phyloP scores from a whole-genome alignment of 2,797 vertebrate genomes.

The Oreochromis grahami region DNA sequence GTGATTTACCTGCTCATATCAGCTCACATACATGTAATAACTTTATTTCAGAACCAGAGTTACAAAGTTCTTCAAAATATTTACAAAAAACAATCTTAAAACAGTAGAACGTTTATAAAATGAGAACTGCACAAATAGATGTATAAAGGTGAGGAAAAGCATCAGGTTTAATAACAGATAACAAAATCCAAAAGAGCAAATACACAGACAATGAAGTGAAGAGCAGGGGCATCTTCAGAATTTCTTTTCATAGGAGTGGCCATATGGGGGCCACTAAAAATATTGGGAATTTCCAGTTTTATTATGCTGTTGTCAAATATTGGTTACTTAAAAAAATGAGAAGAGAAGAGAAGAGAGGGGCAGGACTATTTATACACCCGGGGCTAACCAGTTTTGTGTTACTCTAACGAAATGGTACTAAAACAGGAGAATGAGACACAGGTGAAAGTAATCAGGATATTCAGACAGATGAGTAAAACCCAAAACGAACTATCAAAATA shows the following conservation, averaged over 20 bases:
- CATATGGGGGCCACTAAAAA: not conserved
- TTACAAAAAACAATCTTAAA: not conserved
- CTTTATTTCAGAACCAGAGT: not conserved
- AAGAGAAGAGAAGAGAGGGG: not conserved
- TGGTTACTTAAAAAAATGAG: not conserved
- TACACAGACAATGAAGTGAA: not conserved
- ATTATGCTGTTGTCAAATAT: not conserved
- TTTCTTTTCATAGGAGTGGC: not conserved
- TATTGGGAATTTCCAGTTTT: not conserved
- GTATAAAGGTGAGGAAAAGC: not conserved
- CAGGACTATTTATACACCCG: not conserved
- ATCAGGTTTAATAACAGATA: not conserved
- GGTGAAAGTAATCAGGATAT: not conserved
- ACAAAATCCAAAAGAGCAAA: not conserved
- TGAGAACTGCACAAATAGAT: fast-evolving
- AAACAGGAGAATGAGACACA: not conserved
- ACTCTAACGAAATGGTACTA: fast-evolving
- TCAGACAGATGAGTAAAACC: not conserved
- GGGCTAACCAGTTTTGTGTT: fast-evolving
- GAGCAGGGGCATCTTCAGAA: not conserved
- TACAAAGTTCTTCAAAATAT: fast-evolving
- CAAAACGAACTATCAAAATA: not conserved
- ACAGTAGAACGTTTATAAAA: not conserved
- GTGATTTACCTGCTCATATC: not conserved
- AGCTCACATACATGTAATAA: not conserved